Percentiles rank a stretch among this genome's conserved stretches.
These are phyloP conservation scores for Orchestes rusci DNA, from an alignment of 2,888 invertebrate species.

Conservation along the genomic window DNA sequence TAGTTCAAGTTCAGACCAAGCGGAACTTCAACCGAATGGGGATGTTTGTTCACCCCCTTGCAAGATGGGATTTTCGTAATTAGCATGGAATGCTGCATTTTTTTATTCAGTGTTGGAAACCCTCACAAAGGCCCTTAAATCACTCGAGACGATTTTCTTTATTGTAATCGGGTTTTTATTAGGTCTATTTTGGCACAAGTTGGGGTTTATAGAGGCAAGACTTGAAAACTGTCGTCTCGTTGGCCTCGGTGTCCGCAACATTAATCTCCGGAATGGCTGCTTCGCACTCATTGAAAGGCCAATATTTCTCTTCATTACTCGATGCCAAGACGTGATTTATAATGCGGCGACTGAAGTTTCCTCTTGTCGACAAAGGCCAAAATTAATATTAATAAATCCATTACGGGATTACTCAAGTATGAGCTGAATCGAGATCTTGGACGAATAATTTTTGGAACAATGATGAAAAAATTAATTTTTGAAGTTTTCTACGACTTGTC, in stretches of 20 bases:
- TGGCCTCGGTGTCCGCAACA: slow-evolving; percentile 22
- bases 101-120: too few species aligned
- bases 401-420: slow-evolving; percentile 23
- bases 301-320: slow-evolving; percentile 40
- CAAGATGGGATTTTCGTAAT: too few species aligned
- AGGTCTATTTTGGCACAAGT: slow-evolving; percentile 12
- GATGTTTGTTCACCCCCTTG: too few species aligned
- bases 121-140: neutral
- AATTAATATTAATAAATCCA: slow-evolving; percentile 26
- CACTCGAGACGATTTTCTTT: too few species aligned
- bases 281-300: slow-evolving; percentile 36
- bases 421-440: too few species aligned
- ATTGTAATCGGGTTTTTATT: slow-evolving; percentile 2
- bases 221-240: slow-evolving; percentile 18
- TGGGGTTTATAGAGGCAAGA: slow-evolving; percentile 11
- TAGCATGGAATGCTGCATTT: too few species aligned
- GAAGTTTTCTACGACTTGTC: too few species aligned
- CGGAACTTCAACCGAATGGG: neutral
- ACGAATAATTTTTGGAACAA: too few species aligned
- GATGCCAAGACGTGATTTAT: slow-evolving; percentile 32
- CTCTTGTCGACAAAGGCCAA: slow-evolving; percentile 3
- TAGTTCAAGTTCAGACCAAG: slow-evolving; percentile 10
- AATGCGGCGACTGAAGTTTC: slow-evolving; percentile 18
- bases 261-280: slow-evolving; percentile 41
- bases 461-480: too few species aligned